Evolutionary conservation across 1,140 invertebrate genomes (phyloP).

Genomic region (Drosophila watanabei): DNA sequence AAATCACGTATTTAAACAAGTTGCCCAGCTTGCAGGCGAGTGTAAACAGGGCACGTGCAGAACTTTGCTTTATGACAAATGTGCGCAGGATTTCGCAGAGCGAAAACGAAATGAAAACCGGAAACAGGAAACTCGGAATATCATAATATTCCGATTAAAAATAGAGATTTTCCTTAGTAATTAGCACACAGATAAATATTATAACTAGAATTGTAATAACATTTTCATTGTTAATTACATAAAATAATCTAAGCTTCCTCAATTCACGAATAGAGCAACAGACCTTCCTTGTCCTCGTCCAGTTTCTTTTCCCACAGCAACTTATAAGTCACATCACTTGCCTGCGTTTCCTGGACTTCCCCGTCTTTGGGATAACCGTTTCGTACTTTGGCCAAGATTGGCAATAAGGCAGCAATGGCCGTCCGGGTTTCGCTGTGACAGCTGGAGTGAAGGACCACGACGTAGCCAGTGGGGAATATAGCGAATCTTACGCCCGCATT

Average conservation of each 20-base stretch:
- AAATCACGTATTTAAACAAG: slow-evolving; percentile 84
- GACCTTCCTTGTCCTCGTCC: slow-evolving; percentile 54
- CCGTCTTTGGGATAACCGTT: slow-evolving; percentile 40
- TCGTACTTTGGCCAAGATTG: slow-evolving; percentile 49
- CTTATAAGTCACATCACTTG: slow-evolving; percentile 53
- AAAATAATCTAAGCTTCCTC: not conserved
- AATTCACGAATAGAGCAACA: slow-evolving; percentile 51
- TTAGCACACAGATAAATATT: not conserved
- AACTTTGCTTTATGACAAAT: slow-evolving; percentile 83
- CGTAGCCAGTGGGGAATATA: slow-evolving; percentile 58
- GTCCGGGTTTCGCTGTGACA: slow-evolving; percentile 48
- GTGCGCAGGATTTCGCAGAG: slow-evolving; percentile 43
- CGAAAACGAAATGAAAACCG: slow-evolving; percentile 18
- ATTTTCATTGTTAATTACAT: not conserved
- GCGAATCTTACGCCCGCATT: slow-evolving; percentile 44
- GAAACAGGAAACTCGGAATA: not conserved
- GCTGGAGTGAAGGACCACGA: slow-evolving; percentile 49
- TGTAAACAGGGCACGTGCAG: slow-evolving; percentile 77
- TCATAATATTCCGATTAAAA: slow-evolving; percentile 11
- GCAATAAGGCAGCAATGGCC: slow-evolving; percentile 52
- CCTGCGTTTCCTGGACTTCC: slow-evolving; percentile 17
- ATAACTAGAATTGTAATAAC: not conserved
- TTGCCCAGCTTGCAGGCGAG: slow-evolving; percentile 65
- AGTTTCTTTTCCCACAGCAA: slow-evolving; percentile 63
- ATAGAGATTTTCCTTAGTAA: not conserved